Evolutionary conservation across 2,113 vertebrate species (phyloP), one percentile per base, ranked within the genome.

Genomic region (Excalfactoria chinensis): DNA sequence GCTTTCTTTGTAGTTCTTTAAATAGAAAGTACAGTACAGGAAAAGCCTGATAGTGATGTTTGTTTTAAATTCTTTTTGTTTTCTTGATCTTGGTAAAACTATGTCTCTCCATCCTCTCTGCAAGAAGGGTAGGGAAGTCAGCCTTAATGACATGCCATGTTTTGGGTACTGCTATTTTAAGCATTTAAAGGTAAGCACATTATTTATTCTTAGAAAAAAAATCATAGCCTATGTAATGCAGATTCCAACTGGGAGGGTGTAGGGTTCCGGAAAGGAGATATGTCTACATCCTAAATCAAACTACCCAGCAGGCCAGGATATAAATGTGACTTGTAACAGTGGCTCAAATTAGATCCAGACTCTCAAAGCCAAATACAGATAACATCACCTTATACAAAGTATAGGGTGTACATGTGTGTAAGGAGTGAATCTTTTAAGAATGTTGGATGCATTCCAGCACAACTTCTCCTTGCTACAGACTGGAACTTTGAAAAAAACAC

Each of bases 321-420:
- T 85, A 95, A 97, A 96, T 89, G 93, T 85, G 94, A 93, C 55
- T 73, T 93, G 88, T 46, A 96, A 89, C 93, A 96, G 94, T 91
- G 66, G 87, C 88, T 97, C 90, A 97, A 95, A 97, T 97, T 95
- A 97, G 96, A 97, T 93, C 90, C 97, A 97, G 96, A 86, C 19
- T 48, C 77, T 94, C 66, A 86, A 95, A 96, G 93, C 74, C 93
- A 96, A 95, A 95, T 58, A 86, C 2, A 40, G 93, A 97, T 96
- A 97, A 90, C 84, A 96, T 95, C 95, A 92, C 76, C 75, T 93
- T 88, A 81, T 56, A 74, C 87, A 91, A 97, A 96, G 91, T 37
- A 83, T 1, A 77, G 60, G 66, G 70, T n/a, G 64, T 32, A 66
- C 1, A 4, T 79, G 32, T 66, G 43, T 56, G 43, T 14, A 26